Conservation (phyloP, 1,140 invertebrate genomes). For the Leptestheria dahalacensis region DNA sequence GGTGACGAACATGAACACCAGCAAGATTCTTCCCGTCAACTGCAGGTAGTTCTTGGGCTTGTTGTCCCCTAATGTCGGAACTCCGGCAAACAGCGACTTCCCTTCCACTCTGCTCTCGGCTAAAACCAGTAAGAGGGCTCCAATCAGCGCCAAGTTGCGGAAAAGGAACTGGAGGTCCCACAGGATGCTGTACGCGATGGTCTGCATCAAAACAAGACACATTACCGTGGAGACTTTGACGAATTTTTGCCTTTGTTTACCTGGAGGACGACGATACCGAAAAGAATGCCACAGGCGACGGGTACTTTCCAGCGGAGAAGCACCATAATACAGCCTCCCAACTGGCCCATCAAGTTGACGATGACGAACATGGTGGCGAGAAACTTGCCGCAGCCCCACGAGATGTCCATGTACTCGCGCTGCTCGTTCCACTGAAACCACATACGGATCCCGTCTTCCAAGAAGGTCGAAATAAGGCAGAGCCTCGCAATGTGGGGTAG, state of each 20-base stretch:
- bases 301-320: conserved; percentile 81
- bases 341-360: conserved; percentile 85
- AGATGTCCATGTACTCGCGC: conserved; percentile 92
- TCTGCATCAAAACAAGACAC: conserved; percentile 41
- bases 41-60: conserved; percentile 96
- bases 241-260: conserved; percentile 32
- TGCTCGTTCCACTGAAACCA: conserved; percentile 98
- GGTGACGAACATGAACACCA: conserved; percentile 98
- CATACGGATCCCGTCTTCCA: conserved; percentile 98
- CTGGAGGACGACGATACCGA: conserved; percentile 92
- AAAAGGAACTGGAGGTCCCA: conserved; percentile 96
- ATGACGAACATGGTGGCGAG: conserved; percentile 83
- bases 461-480: conserved; percentile 96
- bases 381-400: conserved; percentile 93
- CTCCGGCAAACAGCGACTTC: conserved; percentile 90
- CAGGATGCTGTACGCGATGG: conserved; percentile 91
- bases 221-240: neutral
- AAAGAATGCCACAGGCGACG: conserved; percentile 83
- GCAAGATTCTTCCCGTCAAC: conserved; percentile 79
- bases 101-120: conserved; percentile 88
- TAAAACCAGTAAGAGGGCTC: conserved; percentile 81
- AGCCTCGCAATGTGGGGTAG: conserved; percentile 88
- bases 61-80: conserved; percentile 89
- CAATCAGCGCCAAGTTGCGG: conserved; percentile 88
- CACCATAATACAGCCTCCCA: conserved; percentile 91